Base-by-base conservation (phyloP, 1,140 invertebrate genomes). In the Hirudo medicinalis region DNA sequence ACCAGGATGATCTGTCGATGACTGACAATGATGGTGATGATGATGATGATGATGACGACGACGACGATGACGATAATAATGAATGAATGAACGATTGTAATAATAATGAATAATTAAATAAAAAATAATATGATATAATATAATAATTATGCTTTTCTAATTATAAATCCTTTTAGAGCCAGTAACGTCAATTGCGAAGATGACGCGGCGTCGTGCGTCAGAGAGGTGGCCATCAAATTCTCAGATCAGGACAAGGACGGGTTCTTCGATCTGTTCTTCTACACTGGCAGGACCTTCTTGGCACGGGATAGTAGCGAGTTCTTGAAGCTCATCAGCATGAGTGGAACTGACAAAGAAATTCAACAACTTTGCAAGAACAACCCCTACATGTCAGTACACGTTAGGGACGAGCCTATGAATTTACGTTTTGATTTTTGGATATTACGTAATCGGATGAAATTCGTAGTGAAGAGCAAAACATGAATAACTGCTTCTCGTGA, bases 151-250 rank as follows among this genome's bases (percentile, higher is more conserved):
- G n/a, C n/a, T 67, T 20, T 68, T 15, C 67, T 17, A 49, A 49
- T 49, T 49, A 49, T 9, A 49, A 49, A 49, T 49, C 15, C 43
- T 9, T n/a, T 8, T 20, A 72, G 72, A 55, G 60, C 54, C 67
- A 72, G 72, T 53, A 72, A 72, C 49, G 68, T 72, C 20, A 53
- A 29, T 13, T 72, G 67, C 20, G 67, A 72, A 5, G 72, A 72
- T 49, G 72, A 72, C 27, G 67, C 67, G 19, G 67, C 67, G 15
- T 19, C 53, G 0, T 70, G 67, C 40, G 17, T 27, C 19, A 66
- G 72, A 20, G 72, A 72, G 57, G 72, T 53, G 3, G 72, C 67
- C 67, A 70, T 72, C 11, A 72, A 72, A 25, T 72, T 72, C 67
- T 67, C 67, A 20, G 72, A 72, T 27, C 67, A 70, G 36, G 67